Evolutionary conservation across 92 coral and sea anemone species (phyloP), one percentile per base, ranked within the genome.

Genomic region (Chrysogorgia sp.): DNA sequence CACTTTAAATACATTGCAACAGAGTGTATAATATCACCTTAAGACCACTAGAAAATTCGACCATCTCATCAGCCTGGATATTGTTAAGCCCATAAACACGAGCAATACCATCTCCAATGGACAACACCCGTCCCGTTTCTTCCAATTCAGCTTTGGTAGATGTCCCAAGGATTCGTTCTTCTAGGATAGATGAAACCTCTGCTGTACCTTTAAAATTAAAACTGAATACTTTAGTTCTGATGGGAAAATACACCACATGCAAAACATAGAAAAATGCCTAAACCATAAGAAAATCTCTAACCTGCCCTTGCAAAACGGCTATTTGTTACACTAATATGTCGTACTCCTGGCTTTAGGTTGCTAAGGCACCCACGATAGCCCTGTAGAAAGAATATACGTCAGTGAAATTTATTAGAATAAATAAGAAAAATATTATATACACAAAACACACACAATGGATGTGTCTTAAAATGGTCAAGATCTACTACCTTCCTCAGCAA

Each of bases 101-200:
- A 68, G 98, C 98, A 85, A 94, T 94, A 80, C 98, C 98, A 92
- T 94, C 98, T 92, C 98, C 98, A 91, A 94, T 94, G 3, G 98
- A 94, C 55, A 94, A 67, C 58, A 94, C 98, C n/a, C 97, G 89
- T 28, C 98, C 98, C 59, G 98, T 94, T 87, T 94, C 98, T 63
- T 94, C 98, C 6, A 94, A 92, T 63, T 94, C 97, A 31, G 98
- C 98, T 74, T 94, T 94, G 26, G 93, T 96, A 13, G 92, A 86
- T 34, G 97, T 81, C 7, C 97, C 98, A 57, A 94, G 86, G 58
- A 94, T 94, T 75, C 98, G 84, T 82, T 92, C 97, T 76, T 94
- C 98, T 41, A 94, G 64, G 47, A 94, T 91, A 29, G 97, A 91
- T 0, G 98, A 94, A 47, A 94, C 98, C 71, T 94, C 98, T 24